Evolutionary conservation across 2,797 vertebrate genomes (phyloP).

Genomic region (Anniella stebbinsi): DNA sequence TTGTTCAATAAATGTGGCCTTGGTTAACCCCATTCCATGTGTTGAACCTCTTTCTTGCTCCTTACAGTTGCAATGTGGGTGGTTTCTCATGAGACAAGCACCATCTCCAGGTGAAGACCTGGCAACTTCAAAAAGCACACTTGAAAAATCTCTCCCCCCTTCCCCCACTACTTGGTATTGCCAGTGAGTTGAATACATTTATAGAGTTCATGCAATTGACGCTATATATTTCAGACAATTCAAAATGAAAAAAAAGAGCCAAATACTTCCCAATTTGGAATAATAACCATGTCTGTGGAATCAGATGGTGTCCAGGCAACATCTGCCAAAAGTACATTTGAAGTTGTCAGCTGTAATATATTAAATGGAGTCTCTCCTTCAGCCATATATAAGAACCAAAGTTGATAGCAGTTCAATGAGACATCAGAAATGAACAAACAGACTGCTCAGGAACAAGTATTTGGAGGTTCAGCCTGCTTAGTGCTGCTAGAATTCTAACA

Average conservation of each 20-base stretch:
- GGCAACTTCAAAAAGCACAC: background rate
- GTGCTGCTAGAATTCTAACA: background rate
- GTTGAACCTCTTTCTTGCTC: too few species aligned
- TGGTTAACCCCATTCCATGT: too few species aligned
- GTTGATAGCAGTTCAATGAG: background rate
- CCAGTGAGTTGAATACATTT: background rate
- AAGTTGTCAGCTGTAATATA: constrained; percentile 12
- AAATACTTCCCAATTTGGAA: constrained; percentile 19
- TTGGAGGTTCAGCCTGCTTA: background rate
- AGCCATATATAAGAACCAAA: background rate
- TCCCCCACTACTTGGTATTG: background rate
- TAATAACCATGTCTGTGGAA: background rate
- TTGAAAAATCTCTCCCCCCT: background rate
- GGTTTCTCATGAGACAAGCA: background rate
- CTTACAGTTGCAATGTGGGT: background rate
- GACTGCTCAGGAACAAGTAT: background rate
- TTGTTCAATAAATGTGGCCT: too few species aligned
- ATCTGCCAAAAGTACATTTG: constrained; percentile 24
- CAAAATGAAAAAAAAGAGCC: constrained; percentile 2
- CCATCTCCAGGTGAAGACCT: too few species aligned
- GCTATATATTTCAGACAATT: background rate
- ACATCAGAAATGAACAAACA: background rate
- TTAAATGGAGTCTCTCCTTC: background rate
- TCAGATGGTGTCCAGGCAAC: background rate
- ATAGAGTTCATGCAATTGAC: background rate